Percentiles rank a stretch among this genome's conserved stretches.
These are phyloP conservation scores for Oreortyx pictus DNA, from an alignment of 2,797 vertebrate species.

Conservation along the genomic window DNA sequence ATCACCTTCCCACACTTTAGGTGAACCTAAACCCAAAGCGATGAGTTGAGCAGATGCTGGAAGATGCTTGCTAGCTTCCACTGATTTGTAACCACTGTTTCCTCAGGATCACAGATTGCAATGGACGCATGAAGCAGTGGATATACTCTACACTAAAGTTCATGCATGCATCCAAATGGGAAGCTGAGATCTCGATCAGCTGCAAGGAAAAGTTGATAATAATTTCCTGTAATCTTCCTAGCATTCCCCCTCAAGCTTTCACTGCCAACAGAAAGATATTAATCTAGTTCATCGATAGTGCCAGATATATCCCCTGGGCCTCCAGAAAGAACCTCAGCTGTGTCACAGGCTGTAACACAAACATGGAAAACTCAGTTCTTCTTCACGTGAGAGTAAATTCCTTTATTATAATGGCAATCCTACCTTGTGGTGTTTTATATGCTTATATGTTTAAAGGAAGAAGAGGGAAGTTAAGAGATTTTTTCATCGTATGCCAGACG, in stretches of 20 bases:
- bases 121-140: background rate
- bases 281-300: background rate
- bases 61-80: background rate
- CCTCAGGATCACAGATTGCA: background rate
- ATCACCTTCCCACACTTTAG: background rate
- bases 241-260: background rate
- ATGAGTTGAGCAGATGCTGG: background rate
- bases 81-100: background rate
- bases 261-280: background rate
- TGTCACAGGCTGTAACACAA: background rate
- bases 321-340: background rate
- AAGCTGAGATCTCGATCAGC: constrained; percentile 15
- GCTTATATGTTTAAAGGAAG: background rate
- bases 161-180: background rate
- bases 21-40: background rate
- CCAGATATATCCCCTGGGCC: background rate
- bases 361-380: background rate
- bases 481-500: background rate
- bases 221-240: constrained; percentile 7
- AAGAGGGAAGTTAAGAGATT: background rate
- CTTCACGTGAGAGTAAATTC: constrained; percentile 1
- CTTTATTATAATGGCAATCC: background rate
- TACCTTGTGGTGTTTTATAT: background rate
- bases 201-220: background rate
- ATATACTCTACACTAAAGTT: background rate